Base-by-base conservation (phyloP, 1,140 invertebrate genomes). In the Cydia splendana region DNA sequence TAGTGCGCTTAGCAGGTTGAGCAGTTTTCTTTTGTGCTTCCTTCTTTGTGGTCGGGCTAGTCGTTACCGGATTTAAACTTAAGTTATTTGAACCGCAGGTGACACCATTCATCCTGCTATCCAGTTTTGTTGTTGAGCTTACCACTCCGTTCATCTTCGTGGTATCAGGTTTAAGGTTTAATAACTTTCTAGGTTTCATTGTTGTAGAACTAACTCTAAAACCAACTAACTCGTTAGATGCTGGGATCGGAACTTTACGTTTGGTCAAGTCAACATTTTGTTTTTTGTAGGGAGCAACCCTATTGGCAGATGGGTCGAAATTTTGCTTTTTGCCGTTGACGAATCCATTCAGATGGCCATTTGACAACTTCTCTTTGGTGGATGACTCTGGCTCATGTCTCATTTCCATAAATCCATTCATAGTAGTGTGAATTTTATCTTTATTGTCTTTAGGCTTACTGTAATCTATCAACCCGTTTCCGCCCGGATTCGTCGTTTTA, bases 41-140 rank as follows among this genome's bases (percentile, higher is more conserved):
- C 75, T 88, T 91, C 77, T 92, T 92, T 0, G 75, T 71, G 34
- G 78, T 74, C 28, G 80, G 76, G 80, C 91, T 90, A 24, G 87
- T 77, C 42, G 80, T 77, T 13, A 84, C 83, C 48, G 81, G 80
- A 76, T 83, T 87, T 78, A 92, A 80, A 76, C 86, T 91, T 62
- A 93, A 79, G 76, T 93, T 91, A 76, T 93, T 93, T 67, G 91
- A 93, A 74, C 91, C 91, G 75, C 85, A 89, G 4, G 87, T 91
- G 5, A 91, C 91, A 30, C 90, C 90, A 79, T 92, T 92, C 90
- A 93, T 93, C 83, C 85, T 88, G 74, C 85, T 91, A 76, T 93
- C 91, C 78, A 93, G 62, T 77, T 90, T 92, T 38, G 91, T 91
- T n/a, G 90, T 92, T 24, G 90, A 90, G 69, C 88, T 91, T 30